Base-by-base conservation (phyloP, 2,797 vertebrate species). In the Spheniscus humboldti region DNA sequence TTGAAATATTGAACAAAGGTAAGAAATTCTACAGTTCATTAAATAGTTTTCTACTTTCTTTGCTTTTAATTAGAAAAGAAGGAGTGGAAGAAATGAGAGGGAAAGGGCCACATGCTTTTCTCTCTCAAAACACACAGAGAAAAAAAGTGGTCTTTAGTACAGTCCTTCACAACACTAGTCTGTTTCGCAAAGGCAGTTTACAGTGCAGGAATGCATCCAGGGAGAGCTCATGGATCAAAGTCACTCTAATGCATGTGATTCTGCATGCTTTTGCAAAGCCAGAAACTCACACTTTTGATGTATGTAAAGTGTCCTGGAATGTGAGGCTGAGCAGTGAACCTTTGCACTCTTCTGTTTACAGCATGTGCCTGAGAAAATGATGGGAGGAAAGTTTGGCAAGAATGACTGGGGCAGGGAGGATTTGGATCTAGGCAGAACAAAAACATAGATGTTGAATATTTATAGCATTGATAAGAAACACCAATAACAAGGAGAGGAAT, bases 321-420 rank as follows among this genome's bases (percentile, higher is more conserved):
- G 88, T 57, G 72, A 69, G 33, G 79, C 86, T 90, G 72, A 86
- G 80, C 91, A 77, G 33, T 88, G 83, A 96, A 85, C 82, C 68
- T 80, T 81, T 92, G 79, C 78, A 90, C 86, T 87, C 92, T 53
- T 71, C 77, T 92, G 67, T 93, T 96, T 84, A 28, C 77, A 73
- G 72, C 45, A 0, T 37, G 73, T 74, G 83, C 76, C 92, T 63
- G 80, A 78, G 84, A 83, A 87, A 92, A 81, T 13, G 77, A 75
- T n/a, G 88, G 30, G 86, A 43, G 56, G 72, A 75, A 39, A 62
- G 41, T 73, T 76, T 95, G 79, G 83, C 88, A 94, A 76, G 69
- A 90, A 53, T 18, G 56, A 3, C 47, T 43, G 81, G 66, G 68
- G 59, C 52, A 62, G 66, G 78, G 80, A 88, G 52, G 43, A 80